A percentile compares a stretch with the other conserved stretches of the same genome.
phyloP scores from a whole-genome alignment of 2,888 invertebrate genomes.

The Bombyx huttoni region DNA sequence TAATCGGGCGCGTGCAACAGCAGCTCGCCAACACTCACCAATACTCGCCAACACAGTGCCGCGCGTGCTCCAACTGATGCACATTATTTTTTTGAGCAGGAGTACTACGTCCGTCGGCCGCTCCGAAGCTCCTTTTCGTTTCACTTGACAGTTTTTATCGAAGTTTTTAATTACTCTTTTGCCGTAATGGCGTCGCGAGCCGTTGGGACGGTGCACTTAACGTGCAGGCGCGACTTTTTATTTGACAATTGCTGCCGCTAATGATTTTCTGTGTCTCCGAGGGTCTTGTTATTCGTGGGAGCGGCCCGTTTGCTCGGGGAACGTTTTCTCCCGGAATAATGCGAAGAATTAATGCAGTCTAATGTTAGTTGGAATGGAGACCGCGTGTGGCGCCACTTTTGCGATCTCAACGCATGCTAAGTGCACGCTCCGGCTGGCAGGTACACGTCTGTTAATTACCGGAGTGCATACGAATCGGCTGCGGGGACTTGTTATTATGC shows the following conservation, averaged over 20 bases:
- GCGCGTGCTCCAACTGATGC: slow-evolving; percentile 55
- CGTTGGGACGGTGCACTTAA: slow-evolving; percentile 52
- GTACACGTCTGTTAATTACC: background rate
- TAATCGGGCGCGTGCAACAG: slow-evolving; percentile 61
- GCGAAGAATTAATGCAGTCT: slow-evolving; percentile 16
- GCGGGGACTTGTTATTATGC: background rate
- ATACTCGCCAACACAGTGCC: slow-evolving; percentile 22
- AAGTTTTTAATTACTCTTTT: slow-evolving; percentile 60
- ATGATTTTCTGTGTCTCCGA: slow-evolving; percentile 13
- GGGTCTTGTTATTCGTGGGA: slow-evolving; percentile 12
- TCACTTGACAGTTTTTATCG: slow-evolving; percentile 43
- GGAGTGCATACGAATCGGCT: background rate
- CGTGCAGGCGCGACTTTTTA: slow-evolving; percentile 55
- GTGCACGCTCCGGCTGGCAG: slow-evolving; percentile 7
- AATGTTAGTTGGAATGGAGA: slow-evolving; percentile 11
- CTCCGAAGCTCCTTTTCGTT: slow-evolving; percentile 3
- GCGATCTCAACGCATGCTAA: slow-evolving; percentile 6
- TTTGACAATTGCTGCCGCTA: slow-evolving; percentile 27
- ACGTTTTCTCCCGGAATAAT: slow-evolving; percentile 8
- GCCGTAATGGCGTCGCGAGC: slow-evolving; percentile 54
- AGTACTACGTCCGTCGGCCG: background rate
- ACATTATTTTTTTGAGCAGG: slow-evolving; percentile 24
- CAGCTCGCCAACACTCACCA: slow-evolving; percentile 36
- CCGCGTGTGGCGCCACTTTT: slow-evolving; percentile 4
- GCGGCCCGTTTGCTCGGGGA: slow-evolving; percentile 5